Conservation (phyloP, 1,140 invertebrate genomes). For the Nilaparvata lugens region DNA sequence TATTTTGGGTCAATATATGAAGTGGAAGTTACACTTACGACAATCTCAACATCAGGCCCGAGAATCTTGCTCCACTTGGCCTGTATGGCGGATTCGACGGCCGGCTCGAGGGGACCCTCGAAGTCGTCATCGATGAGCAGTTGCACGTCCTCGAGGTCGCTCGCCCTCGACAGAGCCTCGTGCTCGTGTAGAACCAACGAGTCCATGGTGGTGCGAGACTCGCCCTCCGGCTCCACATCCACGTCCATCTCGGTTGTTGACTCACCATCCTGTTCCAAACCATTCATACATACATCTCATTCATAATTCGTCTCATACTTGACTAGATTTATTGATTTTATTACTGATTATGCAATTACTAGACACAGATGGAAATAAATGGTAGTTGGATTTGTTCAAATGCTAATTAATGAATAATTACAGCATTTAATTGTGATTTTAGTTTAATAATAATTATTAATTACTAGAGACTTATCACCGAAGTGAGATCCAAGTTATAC, state of each 20-base stretch:
- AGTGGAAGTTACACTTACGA: constrained; percentile 52
- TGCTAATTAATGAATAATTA: too few relatives aligned
- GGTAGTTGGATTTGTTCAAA: too few relatives aligned
- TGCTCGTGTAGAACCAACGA: constrained; percentile 21
- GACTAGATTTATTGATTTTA: too few relatives aligned
- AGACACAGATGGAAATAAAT: too few relatives aligned
- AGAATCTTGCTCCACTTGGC: constrained; percentile 61
- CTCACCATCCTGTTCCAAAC: constrained; percentile 46
- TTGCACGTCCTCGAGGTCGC: constrained; percentile 54
- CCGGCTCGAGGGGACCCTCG: constrained; percentile 42
- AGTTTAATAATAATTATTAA: too few relatives aligned
- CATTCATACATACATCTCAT: too few relatives aligned
- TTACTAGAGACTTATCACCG: too few relatives aligned
- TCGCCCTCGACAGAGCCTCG: constrained; percentile 60
- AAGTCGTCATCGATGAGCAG: constrained; percentile 53
- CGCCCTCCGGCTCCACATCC: constrained; percentile 64
- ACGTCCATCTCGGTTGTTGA: constrained; percentile 35
- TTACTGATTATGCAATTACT: too few relatives aligned
- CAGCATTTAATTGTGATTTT: too few relatives aligned
- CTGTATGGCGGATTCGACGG: constrained; percentile 53
- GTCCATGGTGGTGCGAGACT: constrained; percentile 89
- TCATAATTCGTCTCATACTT: too few relatives aligned
- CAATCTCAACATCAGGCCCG: constrained; percentile 55
- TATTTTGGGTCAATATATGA: background rate
- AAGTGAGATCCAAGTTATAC: too few relatives aligned